phyloP scores from a whole-genome alignment of 2,113 vertebrate genomes.

The Mesoclemmys tuberculata region DNA sequence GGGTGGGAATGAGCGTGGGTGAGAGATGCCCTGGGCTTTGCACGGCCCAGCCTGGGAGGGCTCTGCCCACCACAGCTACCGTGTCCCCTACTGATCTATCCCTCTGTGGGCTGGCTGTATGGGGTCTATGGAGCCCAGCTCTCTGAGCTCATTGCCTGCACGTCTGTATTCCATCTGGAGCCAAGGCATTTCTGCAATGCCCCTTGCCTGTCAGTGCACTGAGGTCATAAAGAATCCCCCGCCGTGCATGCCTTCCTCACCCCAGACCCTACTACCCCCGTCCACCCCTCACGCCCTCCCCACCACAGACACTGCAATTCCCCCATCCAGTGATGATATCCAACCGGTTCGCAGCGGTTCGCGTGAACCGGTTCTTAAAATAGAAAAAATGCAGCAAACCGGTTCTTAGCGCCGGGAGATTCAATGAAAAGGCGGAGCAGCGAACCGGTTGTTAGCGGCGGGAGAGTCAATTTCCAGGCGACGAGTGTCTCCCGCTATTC shows the following conservation, averaged over 20 bases:
- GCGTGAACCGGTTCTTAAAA: too few species aligned
- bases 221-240: not conserved
- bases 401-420: too few species aligned
- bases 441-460: too few species aligned
- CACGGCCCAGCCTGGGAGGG: fast-evolving
- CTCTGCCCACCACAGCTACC: not conserved
- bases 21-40: not conserved
- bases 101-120: not conserved
- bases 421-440: too few species aligned
- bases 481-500: too few species aligned
- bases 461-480: too few species aligned
- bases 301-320: not conserved
- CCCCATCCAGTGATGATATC: too few species aligned
- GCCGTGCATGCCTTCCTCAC: not conserved
- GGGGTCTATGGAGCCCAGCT: not conserved
- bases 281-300: not conserved
- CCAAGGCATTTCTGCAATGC: too few species aligned
- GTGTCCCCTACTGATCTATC: not conserved
- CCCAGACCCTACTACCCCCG: fast-evolving
- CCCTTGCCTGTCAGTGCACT: too few species aligned
- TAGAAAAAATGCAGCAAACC: too few species aligned
- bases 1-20: not conserved
- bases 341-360: too few species aligned
- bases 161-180: not conserved
- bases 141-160: not conserved